Base-by-base conservation (phyloP, 1,140 invertebrate genomes). In the Lordiphosa mommai region DNA sequence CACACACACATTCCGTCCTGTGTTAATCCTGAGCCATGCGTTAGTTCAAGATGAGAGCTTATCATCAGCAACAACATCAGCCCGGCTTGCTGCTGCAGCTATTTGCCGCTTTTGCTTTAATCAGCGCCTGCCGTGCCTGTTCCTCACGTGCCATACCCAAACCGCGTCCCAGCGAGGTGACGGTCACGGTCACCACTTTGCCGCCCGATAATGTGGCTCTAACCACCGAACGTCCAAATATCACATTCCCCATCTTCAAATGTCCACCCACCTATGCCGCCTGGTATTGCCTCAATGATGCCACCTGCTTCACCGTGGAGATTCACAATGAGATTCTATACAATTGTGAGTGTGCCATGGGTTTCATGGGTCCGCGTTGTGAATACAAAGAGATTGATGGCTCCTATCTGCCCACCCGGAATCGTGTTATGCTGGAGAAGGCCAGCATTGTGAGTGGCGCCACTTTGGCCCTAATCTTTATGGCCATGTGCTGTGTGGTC, bases 331-430 rank as follows among this genome's bases (percentile, higher is more conserved):
- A 94, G 72, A 93, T 96, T 41, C 93, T 98, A 61, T 98, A 98
- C 90, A 97, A 97, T 91, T 92, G 57, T 89, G 95, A 95, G 90
- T 97, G 96, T 91, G 93, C 95, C 48, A 93, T 95, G 88, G 96
- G 96, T 53, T 98, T 94, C 89, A 96, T 97, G 92, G 97, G 97
- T 40, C 95, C 95, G 86, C 93, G 97, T 84, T 98, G 93, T 89
- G 93, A 93, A 90, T 98, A 96, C 90, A 98, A 98, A 92, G 96
- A 98, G 92, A 92, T 97, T 90, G 97, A 98, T 91, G 95, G 96
- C 89, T 96, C 96, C 76, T 98, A 98, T 93, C 92, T 97, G 90
- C 94, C 94, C 76, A 94, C 94, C 61, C 92, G 95, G 89, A 94
- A 94, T 88, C 93, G 94, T 88, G 93, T 95, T 61, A 94, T 96